These are phyloP conservation scores for Operophtera brumata DNA, from an alignment of 2,888 invertebrate genomes.

Conservation along the genomic window DNA sequence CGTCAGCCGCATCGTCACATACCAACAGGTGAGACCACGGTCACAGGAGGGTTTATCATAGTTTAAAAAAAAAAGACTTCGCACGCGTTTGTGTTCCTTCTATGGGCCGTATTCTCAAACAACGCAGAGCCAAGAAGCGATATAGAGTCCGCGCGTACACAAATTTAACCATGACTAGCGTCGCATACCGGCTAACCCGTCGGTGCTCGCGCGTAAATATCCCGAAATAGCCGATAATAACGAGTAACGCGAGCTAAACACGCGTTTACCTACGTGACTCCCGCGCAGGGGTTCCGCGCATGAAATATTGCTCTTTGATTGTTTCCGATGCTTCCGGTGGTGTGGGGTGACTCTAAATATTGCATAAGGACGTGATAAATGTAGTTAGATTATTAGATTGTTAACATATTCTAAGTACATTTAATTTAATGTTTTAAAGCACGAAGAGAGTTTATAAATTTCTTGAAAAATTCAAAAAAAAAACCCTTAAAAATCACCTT, in stretches of 20 bases:
- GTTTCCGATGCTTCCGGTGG: slow-evolving; percentile 56
- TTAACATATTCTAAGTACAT: too few species aligned
- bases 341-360: slow-evolving; percentile 31
- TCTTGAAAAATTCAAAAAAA: too few species aligned
- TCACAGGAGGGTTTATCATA: too few species aligned
- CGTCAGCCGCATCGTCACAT: too few species aligned
- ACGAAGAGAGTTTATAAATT: too few species aligned
- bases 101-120: background rate
- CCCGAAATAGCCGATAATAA: slow-evolving; percentile 16
- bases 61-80: too few species aligned
- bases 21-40: too few species aligned
- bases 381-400: too few species aligned
- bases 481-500: too few species aligned
- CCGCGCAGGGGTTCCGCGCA: slow-evolving; percentile 39
- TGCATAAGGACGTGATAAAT: too few species aligned
- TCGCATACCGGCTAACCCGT: slow-evolving; percentile 10
- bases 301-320: slow-evolving; percentile 56
- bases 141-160: background rate
- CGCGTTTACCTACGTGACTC: slow-evolving; percentile 46
- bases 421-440: too few species aligned
- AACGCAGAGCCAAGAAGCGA: background rate
- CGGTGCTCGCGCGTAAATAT: slow-evolving; percentile 11
- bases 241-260: slow-evolving; percentile 11
- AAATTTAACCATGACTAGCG: background rate
- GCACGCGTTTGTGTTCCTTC: background rate